A percentile compares a stretch with the other conserved stretches of the same genome.
phyloP scores from a whole-genome alignment of 2,888 invertebrate species.

The Aphodius granarius region DNA sequence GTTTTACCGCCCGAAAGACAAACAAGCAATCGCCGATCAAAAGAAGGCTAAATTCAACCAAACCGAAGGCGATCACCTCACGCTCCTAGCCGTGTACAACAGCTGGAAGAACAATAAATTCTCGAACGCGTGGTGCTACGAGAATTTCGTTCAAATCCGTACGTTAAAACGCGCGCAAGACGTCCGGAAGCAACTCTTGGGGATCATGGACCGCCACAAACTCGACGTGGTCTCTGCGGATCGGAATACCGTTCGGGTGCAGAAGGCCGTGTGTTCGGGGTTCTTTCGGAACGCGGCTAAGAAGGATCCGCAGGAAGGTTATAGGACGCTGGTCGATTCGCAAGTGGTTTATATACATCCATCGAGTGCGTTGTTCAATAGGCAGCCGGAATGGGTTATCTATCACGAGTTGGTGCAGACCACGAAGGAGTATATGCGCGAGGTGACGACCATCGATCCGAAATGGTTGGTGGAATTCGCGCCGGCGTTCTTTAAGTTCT shows the following conservation, averaged over 20 bases:
- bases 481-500: conserved; percentile 98
- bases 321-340: conserved; percentile 95
- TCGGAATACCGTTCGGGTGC: conserved; percentile 91
- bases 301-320: conserved; percentile 98
- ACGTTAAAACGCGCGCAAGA: conserved; percentile 97
- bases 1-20: conserved; percentile 93
- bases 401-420: conserved; percentile 99
- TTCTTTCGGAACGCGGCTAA: conserved; percentile 99
- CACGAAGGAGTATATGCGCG: conserved; percentile 98
- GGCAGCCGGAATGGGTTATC: conserved; percentile 99
- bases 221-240: conserved; percentile 96
- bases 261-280: conserved; percentile 97
- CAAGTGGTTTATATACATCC: conserved; percentile 99
- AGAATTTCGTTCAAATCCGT: conserved; percentile 97
- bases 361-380: conserved; percentile 94
- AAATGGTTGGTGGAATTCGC: conserved; percentile 99
- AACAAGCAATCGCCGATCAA: conserved; percentile 96
- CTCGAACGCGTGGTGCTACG: conserved; percentile 99
- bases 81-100: conserved; percentile 96
- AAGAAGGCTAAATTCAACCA: conserved; percentile 99
- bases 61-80: conserved; percentile 96
- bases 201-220: conserved; percentile 97
- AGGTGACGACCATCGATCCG: conserved; percentile 95
- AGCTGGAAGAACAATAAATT: conserved; percentile 99
- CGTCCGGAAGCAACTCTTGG: conserved; percentile 94